Percentiles rank a stretch among this genome's conserved stretches.
These are phyloP conservation scores for Unio delphinus DNA, from an alignment of 2,888 invertebrate species.

Conservation along the genomic window DNA sequence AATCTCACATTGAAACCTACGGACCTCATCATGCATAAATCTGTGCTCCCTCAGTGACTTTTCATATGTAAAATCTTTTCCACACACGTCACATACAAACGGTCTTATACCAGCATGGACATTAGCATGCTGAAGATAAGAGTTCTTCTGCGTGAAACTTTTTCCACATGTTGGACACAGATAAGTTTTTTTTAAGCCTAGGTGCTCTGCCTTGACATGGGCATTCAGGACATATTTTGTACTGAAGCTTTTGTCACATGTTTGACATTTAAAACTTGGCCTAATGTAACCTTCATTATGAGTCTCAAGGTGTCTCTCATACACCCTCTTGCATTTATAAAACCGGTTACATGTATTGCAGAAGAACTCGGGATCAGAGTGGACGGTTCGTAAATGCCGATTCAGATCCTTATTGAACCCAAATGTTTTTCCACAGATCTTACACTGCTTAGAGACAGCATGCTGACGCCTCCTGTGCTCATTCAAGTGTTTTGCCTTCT, in stretches of 20 bases:
- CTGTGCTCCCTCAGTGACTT: constrained; percentile 63
- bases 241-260: constrained; percentile 53
- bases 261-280: constrained; percentile 48
- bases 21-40: constrained; percentile 65
- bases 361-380: constrained; percentile 34
- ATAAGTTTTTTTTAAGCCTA: constrained; percentile 50
- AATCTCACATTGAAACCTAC: constrained; percentile 67
- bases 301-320: constrained; percentile 46
- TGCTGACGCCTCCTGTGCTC: constrained; percentile 50
- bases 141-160: constrained; percentile 56
- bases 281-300: constrained; percentile 53
- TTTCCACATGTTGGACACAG: constrained; percentile 61
- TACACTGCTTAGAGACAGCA: constrained; percentile 42
- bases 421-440: constrained; percentile 51
- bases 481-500: constrained; percentile 32
- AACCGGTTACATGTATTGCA: constrained; percentile 58
- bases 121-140: constrained; percentile 58
- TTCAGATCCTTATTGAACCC: constrained; percentile 47
- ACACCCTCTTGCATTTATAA: constrained; percentile 47
- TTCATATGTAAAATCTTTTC: constrained; percentile 55
- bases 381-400: constrained; percentile 45
- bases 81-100: constrained; percentile 59
- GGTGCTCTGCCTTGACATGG: constrained; percentile 55
- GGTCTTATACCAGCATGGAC: constrained; percentile 58
- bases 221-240: constrained; percentile 52